Evolutionary conservation across 1,140 invertebrate species (phyloP).

Genomic region (Pseudomyrmex pallidus): DNA sequence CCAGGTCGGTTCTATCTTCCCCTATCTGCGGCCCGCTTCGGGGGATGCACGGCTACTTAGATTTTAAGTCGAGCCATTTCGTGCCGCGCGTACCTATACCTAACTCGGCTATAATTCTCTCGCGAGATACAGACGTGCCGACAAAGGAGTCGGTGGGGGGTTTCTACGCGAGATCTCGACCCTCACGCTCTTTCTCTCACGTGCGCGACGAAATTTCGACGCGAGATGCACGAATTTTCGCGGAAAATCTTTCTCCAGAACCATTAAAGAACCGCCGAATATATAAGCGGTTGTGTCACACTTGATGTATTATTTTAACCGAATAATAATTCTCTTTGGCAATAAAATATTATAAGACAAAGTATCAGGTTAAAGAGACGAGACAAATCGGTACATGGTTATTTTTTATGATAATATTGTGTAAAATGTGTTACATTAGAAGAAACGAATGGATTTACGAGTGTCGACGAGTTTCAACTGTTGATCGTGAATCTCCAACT

Average conservation of each 20-base stretch:
- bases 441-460: not conserved
- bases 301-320: constrained; percentile 31
- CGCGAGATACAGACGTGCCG: constrained; percentile 43
- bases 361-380: not conserved
- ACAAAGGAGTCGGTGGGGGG: constrained; percentile 51
- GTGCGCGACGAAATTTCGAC: constrained; percentile 46
- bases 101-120: constrained; percentile 66
- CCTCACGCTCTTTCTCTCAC: constrained; percentile 4
- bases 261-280: constrained; percentile 31
- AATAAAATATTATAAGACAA: not conserved
- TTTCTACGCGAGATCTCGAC: constrained; percentile 54
- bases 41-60: constrained; percentile 60
- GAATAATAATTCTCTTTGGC: constrained; percentile 11
- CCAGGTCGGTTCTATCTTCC: constrained; percentile 56
- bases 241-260: constrained; percentile 4
- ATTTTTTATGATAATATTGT: not conserved
- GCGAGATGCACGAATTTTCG: constrained; percentile 33
- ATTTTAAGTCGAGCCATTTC: constrained; percentile 68
- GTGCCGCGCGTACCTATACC: constrained; percentile 52
- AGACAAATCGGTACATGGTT: not conserved
- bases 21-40: constrained; percentile 44
- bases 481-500: not conserved
- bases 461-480: constrained; percentile 4
- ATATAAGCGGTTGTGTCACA: constrained; percentile 12
- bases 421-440: not conserved